phyloP scores from a whole-genome alignment of 2,113 vertebrate species.

The Sardina pilchardus region DNA sequence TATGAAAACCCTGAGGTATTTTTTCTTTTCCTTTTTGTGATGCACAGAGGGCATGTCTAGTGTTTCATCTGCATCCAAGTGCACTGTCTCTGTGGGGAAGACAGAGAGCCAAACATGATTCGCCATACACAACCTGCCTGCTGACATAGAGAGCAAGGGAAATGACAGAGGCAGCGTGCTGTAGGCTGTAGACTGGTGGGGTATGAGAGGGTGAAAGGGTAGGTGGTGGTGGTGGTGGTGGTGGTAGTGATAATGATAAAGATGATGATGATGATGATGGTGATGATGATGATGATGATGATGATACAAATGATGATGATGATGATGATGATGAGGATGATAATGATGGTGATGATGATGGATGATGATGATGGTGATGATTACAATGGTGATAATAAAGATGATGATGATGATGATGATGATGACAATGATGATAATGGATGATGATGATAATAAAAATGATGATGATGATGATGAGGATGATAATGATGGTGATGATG shows the following conservation, averaged over 20 bases:
- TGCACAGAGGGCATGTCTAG: background rate
- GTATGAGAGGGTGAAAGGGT: background rate
- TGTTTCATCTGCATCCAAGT: background rate
- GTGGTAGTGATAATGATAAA: background rate
- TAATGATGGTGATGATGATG: too few species aligned
- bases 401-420: too few species aligned
- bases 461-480: background rate
- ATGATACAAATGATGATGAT: too few species aligned
- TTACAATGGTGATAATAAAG: too few species aligned
- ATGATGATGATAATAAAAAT: too few species aligned
- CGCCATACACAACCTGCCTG: background rate
- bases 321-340: too few species aligned
- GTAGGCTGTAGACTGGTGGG: background rate
- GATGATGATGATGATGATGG: too few species aligned
- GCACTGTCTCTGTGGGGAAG: background rate
- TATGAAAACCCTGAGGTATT: background rate
- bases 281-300: background rate
- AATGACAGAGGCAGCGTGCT: background rate
- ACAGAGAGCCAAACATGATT: background rate
- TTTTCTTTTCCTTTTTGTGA: background rate
- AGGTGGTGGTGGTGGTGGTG: background rate
- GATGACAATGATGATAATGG: too few species aligned
- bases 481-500: background rate
- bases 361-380: too few species aligned
- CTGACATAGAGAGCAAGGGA: background rate